Evolutionary conservation across 1,140 invertebrate genomes (phyloP).

Genomic region (Bombus vancouverensis): DNA sequence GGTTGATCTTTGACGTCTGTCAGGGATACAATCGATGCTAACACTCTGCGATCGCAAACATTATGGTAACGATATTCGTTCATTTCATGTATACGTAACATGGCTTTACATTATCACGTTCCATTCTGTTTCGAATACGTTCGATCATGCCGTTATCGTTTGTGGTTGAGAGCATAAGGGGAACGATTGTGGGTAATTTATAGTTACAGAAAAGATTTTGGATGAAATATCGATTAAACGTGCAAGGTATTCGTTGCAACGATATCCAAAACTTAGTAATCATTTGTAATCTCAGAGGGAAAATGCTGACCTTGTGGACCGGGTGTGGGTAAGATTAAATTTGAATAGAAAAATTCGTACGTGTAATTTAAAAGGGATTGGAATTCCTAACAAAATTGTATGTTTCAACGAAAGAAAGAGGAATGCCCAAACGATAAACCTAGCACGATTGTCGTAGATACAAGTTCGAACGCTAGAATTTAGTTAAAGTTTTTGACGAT

Average conservation of each 20-base stretch:
- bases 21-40: not conserved
- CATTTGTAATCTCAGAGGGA: no score
- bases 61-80: slow-evolving; percentile 55
- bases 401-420: not conserved
- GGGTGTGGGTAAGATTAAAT: no score
- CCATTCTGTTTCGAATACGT: slow-evolving; percentile 33
- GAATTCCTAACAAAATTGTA: no score
- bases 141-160: slow-evolving; percentile 28
- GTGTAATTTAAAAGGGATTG: no score
- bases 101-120: slow-evolving; percentile 50
- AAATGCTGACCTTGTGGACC: no score
- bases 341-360: no score
- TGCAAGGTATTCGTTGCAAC: no score
- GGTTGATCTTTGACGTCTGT: not conserved
- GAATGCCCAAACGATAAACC: not conserved
- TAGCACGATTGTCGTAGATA: not conserved
- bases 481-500: slow-evolving; percentile 5
- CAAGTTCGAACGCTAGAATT: not conserved
- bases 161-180: not conserved
- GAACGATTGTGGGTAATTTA: not conserved
- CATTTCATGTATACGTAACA: slow-evolving; percentile 42
- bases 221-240: no score
- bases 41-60: slow-evolving; percentile 18
- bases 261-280: no score
- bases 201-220: not conserved